Evolutionary conservation across 2,888 invertebrate species (phyloP), one percentile per base, ranked within the genome.

Genomic region (Agrochola litura): DNA sequence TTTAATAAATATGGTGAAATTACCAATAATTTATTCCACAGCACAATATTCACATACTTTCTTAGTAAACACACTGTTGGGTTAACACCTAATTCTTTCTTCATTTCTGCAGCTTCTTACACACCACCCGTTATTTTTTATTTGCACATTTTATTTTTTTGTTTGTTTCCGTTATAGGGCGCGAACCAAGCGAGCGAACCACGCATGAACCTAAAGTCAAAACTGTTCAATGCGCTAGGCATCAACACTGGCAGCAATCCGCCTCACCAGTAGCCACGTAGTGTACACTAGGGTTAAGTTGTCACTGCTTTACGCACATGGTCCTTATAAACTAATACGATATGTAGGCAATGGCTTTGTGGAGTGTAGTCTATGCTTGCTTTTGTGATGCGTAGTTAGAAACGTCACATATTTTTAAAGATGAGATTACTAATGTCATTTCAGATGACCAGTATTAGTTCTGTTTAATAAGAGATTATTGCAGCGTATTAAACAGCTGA

Each of bases 221-320:
- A 98, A 97, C 97, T 98, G 95, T 98, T 98, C 97, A 98, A 98
- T 97, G 98, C 98, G 93, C 97, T 98, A 96, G 98, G 98, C 93
- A 98, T 98, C 96, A 98, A 98, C 97, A 98, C 98, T 90, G 97
- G 96, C 92, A 97, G 92, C 92, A 93, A 88, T 90, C 86, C 95
- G 92, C 94, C 95, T 90, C 96, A 96, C 94, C 95, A 96, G 94
- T 96, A 96, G 95, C 89, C 91, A 91, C 89, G 72, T 89, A 88
- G 87, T 81, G 69, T 84, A 86, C 88, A 86, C 84, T 80, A 88
- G 87, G 87, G 79, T 82, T 86, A 87, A 86, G 83, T 84, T 86
- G 72, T 85, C 88, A 89, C 89, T 86, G 88, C 88, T 89, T 89
- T 77, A 86, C 86, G 87, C 84, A 84, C 86, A 68, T 85, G 89